phyloP scores from a whole-genome alignment of 2,888 invertebrate species.

The Glaucopsyche alexis region DNA sequence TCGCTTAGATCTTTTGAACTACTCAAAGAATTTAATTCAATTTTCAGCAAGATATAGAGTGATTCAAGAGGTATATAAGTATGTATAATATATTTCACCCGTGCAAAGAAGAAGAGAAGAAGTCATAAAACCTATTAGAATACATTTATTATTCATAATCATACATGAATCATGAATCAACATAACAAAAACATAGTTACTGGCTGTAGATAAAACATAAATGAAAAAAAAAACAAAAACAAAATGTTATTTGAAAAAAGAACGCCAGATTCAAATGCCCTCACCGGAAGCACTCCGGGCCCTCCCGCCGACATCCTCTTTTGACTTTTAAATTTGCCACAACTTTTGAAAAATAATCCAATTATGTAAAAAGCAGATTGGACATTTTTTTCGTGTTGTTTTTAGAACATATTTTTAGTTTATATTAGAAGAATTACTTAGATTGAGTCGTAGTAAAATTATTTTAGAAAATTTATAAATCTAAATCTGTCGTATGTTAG shows the following conservation, averaged over 20 bases:
- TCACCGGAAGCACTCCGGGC: slow-evolving; percentile 60
- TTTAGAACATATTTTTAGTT: neutral
- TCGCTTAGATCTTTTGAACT: too few species aligned
- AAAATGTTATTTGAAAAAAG: neutral
- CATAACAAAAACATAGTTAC: slow-evolving; percentile 13
- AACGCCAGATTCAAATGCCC: slow-evolving; percentile 34
- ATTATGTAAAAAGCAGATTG: slow-evolving; percentile 15
- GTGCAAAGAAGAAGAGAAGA: too few species aligned
- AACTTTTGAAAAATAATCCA: slow-evolving; percentile 27
- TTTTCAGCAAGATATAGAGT: too few species aligned
- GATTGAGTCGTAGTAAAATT: too few species aligned
- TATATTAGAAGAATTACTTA: neutral
- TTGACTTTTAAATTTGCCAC: slow-evolving; percentile 40
- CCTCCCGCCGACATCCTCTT: slow-evolving; percentile 39
- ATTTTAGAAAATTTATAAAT: too few species aligned
- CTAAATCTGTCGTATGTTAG: too few species aligned
- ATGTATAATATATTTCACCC: too few species aligned
- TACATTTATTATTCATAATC: too few species aligned
- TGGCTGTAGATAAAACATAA: slow-evolving; percentile 6
- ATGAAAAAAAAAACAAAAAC: too few species aligned
- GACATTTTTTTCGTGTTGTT: neutral
- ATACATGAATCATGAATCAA: neutral
- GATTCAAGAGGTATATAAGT: too few species aligned
- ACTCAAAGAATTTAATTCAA: too few species aligned
- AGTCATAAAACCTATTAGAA: too few species aligned